Conservation (phyloP, 23 tunicate genomes). For the Ciona savignyi region DNA sequence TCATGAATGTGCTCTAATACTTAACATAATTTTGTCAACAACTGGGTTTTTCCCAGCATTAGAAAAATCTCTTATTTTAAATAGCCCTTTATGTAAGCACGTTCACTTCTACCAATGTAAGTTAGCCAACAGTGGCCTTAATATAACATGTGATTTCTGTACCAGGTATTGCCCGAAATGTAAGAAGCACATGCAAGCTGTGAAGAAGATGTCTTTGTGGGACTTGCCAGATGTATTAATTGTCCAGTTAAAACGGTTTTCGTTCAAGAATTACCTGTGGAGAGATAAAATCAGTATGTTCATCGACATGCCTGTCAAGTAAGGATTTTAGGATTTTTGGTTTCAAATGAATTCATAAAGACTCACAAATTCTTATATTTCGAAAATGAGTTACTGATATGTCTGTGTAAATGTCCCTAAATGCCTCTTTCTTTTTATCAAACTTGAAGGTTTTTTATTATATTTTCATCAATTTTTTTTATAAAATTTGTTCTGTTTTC, state of each 20-base stretch:
- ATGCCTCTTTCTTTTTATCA: too few relatives aligned
- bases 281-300: constrained; percentile 67
- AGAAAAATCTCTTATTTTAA: too few relatives aligned
- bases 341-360: background rate
- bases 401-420: too few relatives aligned
- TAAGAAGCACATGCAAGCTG: constrained; percentile 73
- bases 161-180: constrained; percentile 85
- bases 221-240: constrained; percentile 79
- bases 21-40: too few relatives aligned
- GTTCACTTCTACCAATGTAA: too few relatives aligned
- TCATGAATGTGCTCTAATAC: too few relatives aligned
- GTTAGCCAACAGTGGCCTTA: background rate
- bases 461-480: background rate
- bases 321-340: background rate
- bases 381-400: too few relatives aligned
- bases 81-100: too few relatives aligned
- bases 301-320: constrained; percentile 71
- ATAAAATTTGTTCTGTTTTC: background rate
- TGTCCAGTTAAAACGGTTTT: constrained; percentile 83
- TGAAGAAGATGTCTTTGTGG: constrained; percentile 87
- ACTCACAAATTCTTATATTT: background rate
- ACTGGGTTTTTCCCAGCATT: too few relatives aligned
- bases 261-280: constrained; percentile 75
- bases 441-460: background rate
- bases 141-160: background rate